Percentiles rank a stretch among this genome's conserved stretches.
Evolutionary conservation across 1,140 invertebrate genomes (phyloP).

Genomic region (Macrocentrus cingulum): DNA sequence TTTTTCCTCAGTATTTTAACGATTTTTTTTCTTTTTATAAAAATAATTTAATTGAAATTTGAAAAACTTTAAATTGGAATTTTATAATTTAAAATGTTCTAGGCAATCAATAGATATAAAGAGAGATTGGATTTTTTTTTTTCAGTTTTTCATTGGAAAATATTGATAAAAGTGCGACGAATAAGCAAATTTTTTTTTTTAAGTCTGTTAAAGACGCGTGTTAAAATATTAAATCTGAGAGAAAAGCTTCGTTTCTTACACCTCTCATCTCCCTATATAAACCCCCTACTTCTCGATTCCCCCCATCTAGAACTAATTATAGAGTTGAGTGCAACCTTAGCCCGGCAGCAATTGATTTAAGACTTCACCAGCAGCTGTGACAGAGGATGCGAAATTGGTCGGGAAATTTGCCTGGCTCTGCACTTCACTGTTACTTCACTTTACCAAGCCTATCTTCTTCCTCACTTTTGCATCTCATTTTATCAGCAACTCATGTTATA

Average conservation of each 20-base stretch:
- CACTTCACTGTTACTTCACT: constrained; percentile 9
- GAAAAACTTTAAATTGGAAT: too few relatives aligned
- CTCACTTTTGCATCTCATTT: constrained; percentile 7
- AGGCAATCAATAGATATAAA: too few relatives aligned
- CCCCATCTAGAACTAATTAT: constrained; percentile 53
- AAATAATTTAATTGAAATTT: too few relatives aligned
- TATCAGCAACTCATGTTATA: too few relatives aligned
- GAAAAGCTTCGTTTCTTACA: background rate
- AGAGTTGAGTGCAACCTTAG: constrained; percentile 47
- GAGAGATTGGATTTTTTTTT: too few relatives aligned
- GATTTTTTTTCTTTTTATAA: too few relatives aligned
- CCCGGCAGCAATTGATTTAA: constrained; percentile 46
- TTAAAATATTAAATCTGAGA: constrained; percentile 48
- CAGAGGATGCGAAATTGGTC: constrained; percentile 40
- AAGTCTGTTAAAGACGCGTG: constrained; percentile 39
- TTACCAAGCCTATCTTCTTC: constrained; percentile 15
- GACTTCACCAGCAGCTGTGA: constrained; percentile 43
- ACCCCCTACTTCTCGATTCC: too few relatives aligned
- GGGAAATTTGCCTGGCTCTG: constrained; percentile 37
- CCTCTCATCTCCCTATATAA: background rate
- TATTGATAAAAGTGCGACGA: too few relatives aligned
- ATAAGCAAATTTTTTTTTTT: too few relatives aligned
- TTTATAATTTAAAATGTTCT: too few relatives aligned
- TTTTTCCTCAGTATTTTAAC: too few relatives aligned
- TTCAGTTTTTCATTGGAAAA: constrained; percentile 11